phyloP scores from a whole-genome alignment of 1,140 invertebrate species.

The Drosophila leontia region DNA sequence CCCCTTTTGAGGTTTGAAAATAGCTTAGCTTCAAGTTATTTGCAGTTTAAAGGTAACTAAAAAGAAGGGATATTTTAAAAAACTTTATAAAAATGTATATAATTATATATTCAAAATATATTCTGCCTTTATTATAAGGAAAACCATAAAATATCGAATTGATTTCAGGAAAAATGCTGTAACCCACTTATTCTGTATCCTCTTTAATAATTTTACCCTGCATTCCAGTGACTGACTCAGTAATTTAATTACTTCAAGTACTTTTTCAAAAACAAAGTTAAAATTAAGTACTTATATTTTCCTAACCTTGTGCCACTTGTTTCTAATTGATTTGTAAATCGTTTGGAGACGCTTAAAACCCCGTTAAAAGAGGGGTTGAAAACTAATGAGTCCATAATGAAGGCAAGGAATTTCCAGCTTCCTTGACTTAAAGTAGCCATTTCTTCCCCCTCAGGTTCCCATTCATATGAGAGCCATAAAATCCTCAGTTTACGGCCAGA shows the following conservation, averaged over 20 bases:
- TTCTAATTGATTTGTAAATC: constrained; percentile 50
- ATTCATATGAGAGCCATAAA: constrained; percentile 38
- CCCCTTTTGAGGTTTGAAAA: neutral
- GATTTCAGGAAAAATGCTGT: neutral
- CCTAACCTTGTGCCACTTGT: constrained; percentile 26
- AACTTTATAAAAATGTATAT: neutral
- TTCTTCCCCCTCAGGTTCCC: no score
- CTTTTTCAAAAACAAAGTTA: neutral
- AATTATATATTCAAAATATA: neutral
- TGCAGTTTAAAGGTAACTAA: neutral
- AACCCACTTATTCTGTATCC: neutral
- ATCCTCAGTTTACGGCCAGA: constrained; percentile 39
- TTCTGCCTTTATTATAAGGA: neutral
- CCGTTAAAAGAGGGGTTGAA: constrained; percentile 2
- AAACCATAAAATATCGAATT: neutral
- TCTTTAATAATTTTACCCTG: neutral
- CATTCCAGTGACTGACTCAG: neutral
- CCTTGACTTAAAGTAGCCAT: neutral
- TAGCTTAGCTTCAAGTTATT: neutral
- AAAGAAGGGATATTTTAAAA: no score
- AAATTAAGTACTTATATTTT: constrained; percentile 37
- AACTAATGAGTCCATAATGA: constrained; percentile 63
- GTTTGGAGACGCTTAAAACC: constrained; percentile 7
- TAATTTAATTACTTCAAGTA: constrained; percentile 7
- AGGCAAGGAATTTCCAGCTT: constrained; percentile 24